Evolutionary conservation across 1,140 invertebrate species (phyloP).

Genomic region (Belonocnema kinseyi): DNA sequence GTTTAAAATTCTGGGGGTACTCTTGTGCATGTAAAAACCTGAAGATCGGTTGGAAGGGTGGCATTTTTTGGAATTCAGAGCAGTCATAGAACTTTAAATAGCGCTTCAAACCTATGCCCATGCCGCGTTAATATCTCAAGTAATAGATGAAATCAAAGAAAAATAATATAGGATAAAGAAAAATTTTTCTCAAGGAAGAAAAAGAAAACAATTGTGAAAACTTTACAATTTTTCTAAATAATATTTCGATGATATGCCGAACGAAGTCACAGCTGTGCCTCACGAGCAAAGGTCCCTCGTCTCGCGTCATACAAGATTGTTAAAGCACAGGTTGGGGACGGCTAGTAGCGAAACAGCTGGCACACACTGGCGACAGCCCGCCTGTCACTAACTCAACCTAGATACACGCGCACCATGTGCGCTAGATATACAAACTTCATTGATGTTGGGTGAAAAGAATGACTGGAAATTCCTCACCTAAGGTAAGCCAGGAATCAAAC

Average conservation of each 20-base stretch:
- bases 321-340: slow-evolving; percentile 62
- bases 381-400: slow-evolving; percentile 72
- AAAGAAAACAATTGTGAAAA: slow-evolving; percentile 41
- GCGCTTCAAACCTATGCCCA: too few species aligned
- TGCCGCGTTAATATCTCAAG: too few species aligned
- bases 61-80: too few species aligned
- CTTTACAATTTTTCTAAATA: slow-evolving; percentile 69
- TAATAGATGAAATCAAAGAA: too few species aligned
- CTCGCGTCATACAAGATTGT: slow-evolving; percentile 71
- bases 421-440: slow-evolving; percentile 72
- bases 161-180: too few species aligned
- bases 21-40: too few species aligned
- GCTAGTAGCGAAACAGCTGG: slow-evolving; percentile 73
- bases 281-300: slow-evolving; percentile 63
- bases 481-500: not conserved
- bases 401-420: slow-evolving; percentile 73
- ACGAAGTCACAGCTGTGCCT: slow-evolving; percentile 67
- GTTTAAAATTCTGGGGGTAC: too few species aligned
- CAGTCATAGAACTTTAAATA: too few species aligned
- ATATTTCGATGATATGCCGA: slow-evolving; percentile 74
- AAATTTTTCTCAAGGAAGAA: not conserved
- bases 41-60: too few species aligned
- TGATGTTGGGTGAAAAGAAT: slow-evolving; percentile 69
- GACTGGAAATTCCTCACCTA: slow-evolving; percentile 43
- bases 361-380: slow-evolving; percentile 72